Conservation (phyloP, 2,888 invertebrate genomes). For the Eugnorisma glareosa region DNA sequence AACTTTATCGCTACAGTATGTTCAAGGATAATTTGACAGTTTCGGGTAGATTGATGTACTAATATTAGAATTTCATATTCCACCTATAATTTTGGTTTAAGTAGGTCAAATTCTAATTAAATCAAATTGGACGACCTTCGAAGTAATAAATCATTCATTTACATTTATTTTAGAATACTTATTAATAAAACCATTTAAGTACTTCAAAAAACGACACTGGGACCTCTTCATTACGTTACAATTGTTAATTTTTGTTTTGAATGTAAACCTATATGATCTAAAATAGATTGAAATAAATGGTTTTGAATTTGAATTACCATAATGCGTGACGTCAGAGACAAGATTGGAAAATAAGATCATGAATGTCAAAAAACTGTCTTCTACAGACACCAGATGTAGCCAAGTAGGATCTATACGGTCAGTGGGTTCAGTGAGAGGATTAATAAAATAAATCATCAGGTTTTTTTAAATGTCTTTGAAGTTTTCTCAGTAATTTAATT, state of each 20-base stretch:
- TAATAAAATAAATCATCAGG: background rate
- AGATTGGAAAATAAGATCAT: background rate
- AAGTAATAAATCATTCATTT: background rate
- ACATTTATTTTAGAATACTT: background rate
- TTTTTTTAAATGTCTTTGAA: background rate
- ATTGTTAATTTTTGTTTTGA: no score
- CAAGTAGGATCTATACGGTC: no score
- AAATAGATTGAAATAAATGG: no score
- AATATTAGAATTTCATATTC: background rate
- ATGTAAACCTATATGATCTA: no score
- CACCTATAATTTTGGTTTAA: background rate
- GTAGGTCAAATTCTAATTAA: background rate
- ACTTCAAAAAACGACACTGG: background rate
- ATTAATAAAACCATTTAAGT: background rate
- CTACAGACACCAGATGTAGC: no score
- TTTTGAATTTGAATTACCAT: no score
- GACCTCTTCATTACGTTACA: no score
- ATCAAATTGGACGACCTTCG: background rate
- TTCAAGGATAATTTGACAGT: no score
- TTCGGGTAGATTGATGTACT: no score
- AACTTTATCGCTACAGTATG: no score
- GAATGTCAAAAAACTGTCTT: background rate
- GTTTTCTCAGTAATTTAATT: background rate
- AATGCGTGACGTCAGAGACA: background rate
- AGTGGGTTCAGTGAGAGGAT: no score